Evolutionary conservation across 2,113 vertebrate species (phyloP).

Genomic region (Synodontis membranacea): DNA sequence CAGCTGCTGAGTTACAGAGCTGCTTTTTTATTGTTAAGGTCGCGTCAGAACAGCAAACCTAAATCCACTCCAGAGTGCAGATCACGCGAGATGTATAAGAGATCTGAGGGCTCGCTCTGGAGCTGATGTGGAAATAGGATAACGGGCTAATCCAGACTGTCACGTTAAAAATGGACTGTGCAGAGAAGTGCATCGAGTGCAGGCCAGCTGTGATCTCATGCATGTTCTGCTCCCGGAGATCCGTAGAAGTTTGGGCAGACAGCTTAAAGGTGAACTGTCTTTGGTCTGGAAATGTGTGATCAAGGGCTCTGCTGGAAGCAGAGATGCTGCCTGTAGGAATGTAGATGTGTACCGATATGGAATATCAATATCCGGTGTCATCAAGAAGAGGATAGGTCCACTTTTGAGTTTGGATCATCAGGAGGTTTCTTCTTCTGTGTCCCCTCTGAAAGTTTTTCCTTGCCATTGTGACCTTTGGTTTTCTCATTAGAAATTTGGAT

Average conservation of each 20-base stretch:
- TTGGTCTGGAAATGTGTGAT: conserved; percentile 47
- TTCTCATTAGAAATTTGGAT: background rate
- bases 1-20: background rate
- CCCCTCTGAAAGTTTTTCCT: no score
- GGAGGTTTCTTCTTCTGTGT: background rate
- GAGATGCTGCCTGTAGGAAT: conserved; percentile 23
- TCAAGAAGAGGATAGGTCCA: background rate
- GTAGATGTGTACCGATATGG: background rate
- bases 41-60: background rate
- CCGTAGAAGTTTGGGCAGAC: conserved; percentile 46
- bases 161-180: conserved; percentile 24
- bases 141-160: conserved; percentile 23
- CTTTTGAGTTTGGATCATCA: background rate
- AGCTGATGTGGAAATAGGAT: conserved; percentile 35
- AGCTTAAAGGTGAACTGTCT: conserved; percentile 55
- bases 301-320: conserved; percentile 40
- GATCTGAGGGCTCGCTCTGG: background rate
- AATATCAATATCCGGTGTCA: background rate
- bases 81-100: background rate
- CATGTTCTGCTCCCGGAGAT: conserved; percentile 46
- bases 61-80: conserved; percentile 8
- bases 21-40: conserved; percentile 5
- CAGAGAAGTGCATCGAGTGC: conserved; percentile 27
- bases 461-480: background rate
- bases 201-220: conserved; percentile 48